phyloP scores from a whole-genome alignment of 2,888 invertebrate species.

The Rotaria socialis region DNA sequence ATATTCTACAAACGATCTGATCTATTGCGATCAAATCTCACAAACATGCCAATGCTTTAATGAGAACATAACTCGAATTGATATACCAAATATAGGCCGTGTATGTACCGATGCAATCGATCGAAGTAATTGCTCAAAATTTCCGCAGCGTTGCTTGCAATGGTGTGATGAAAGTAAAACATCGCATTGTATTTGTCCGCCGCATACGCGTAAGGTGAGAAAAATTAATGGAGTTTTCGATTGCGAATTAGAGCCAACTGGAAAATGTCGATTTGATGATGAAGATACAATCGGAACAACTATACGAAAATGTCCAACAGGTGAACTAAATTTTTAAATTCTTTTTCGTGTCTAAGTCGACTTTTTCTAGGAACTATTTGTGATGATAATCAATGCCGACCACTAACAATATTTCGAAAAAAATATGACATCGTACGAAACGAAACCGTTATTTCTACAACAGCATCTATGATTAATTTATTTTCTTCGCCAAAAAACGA shows the following conservation, averaged over 20 bases:
- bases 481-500: not conserved
- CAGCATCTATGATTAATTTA: not conserved
- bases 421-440: not conserved
- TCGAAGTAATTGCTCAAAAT: conserved; percentile 29
- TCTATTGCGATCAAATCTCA: not conserved
- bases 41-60: conserved; percentile 17
- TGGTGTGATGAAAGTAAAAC: conserved; percentile 24
- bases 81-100: not conserved
- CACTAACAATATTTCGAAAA: not conserved
- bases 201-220: not conserved
- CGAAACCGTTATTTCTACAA: not conserved
- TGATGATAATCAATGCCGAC: conserved; percentile 14
- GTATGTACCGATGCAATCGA: not conserved
- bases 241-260: conserved; percentile 15
- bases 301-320: conserved; percentile 34
- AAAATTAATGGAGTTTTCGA: conserved; percentile 3
- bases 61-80: not conserved
- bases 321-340: not conserved
- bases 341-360: too few relatives aligned
- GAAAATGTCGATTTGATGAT: not conserved
- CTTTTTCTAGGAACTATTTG: not conserved
- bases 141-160: not conserved
- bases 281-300: not conserved
- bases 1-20: not conserved
- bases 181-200: conserved; percentile 6